phyloP scores from a whole-genome alignment of 2,113 vertebrate species.

The Phoxinus phoxinus region DNA sequence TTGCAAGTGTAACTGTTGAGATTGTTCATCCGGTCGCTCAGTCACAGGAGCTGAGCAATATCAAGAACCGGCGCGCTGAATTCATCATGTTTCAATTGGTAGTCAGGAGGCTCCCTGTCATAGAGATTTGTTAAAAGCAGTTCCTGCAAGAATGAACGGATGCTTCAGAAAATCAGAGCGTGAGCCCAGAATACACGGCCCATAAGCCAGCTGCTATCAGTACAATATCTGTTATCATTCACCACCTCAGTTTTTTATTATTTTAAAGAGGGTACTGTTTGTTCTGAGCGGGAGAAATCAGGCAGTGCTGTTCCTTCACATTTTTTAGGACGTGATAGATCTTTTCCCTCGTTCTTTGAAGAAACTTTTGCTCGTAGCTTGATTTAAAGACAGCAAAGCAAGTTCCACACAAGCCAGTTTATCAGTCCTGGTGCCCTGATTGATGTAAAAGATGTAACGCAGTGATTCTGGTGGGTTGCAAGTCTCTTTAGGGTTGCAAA shows the following conservation, averaged over 20 bases:
- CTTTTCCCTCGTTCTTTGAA: slow-evolving; percentile 10
- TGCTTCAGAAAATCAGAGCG: slow-evolving; percentile 23
- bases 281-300: slow-evolving; percentile 9
- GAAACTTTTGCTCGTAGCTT: slow-evolving; percentile 4
- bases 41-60: slow-evolving; percentile 6
- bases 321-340: slow-evolving; percentile 24
- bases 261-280: slow-evolving; percentile 24
- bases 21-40: background rate
- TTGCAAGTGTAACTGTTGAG: slow-evolving; percentile 9
- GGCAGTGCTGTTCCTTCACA: background rate
- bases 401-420: background rate
- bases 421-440: background rate
- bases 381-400: slow-evolving; percentile 8
- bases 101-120: slow-evolving; percentile 30
- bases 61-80: background rate
- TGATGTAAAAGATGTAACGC: background rate
- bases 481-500: background rate
- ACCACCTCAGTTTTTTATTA: slow-evolving; percentile 16
- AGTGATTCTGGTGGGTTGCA: background rate
- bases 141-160: slow-evolving; percentile 44
- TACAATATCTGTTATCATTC: slow-evolving; percentile 29
- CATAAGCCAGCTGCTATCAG: slow-evolving; percentile 38
- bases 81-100: slow-evolving; percentile 36
- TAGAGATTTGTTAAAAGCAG: slow-evolving; percentile 47
- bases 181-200: slow-evolving; percentile 7